Evolutionary conservation across 2,797 vertebrate genomes (phyloP).

Genomic region (Australoheros facetus): DNA sequence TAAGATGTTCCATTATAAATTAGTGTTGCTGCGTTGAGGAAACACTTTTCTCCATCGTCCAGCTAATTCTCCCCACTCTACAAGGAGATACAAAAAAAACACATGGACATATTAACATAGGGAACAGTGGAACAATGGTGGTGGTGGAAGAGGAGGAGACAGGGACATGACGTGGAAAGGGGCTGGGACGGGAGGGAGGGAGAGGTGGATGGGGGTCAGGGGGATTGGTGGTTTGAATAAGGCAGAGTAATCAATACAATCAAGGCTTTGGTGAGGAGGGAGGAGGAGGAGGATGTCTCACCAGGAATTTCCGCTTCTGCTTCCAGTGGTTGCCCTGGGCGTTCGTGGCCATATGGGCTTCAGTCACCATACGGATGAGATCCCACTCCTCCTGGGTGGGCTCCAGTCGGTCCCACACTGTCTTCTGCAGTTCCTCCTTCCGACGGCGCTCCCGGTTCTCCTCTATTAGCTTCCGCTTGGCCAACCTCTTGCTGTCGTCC

Average conservation of each 20-base stretch:
- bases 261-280: conserved; percentile 12
- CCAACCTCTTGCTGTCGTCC: conserved; percentile 95
- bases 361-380: conserved; percentile 93
- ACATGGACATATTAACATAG: conserved; percentile 79
- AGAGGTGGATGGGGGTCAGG: not conserved
- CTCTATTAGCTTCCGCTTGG: conserved; percentile 96
- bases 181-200: not conserved
- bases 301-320: conserved; percentile 98
- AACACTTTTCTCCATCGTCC: conserved; percentile 76
- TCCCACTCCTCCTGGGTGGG: conserved; percentile 97
- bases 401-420: conserved; percentile 89
- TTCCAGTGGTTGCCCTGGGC: conserved; percentile 99
- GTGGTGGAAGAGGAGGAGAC: conserved; percentile 38
- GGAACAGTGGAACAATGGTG: conserved; percentile 58
- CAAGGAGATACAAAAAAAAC: conserved; percentile 83
- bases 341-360: conserved; percentile 96
- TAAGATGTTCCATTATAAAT: conserved; percentile 73
- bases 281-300: conserved; percentile 75
- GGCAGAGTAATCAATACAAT: conserved; percentile 44
- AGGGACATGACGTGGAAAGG: not conserved
- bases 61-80: conserved; percentile 83
- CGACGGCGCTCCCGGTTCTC: conserved; percentile 94
- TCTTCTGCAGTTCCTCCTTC: conserved; percentile 91
- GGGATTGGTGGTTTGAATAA: conserved; percentile 1
- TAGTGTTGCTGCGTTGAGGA: conserved; percentile 77